A percentile compares a stretch with the other conserved stretches of the same genome.
phyloP scores from a whole-genome alignment of 2,888 invertebrate genomes.

The Gandaritis pyraliata region DNA sequence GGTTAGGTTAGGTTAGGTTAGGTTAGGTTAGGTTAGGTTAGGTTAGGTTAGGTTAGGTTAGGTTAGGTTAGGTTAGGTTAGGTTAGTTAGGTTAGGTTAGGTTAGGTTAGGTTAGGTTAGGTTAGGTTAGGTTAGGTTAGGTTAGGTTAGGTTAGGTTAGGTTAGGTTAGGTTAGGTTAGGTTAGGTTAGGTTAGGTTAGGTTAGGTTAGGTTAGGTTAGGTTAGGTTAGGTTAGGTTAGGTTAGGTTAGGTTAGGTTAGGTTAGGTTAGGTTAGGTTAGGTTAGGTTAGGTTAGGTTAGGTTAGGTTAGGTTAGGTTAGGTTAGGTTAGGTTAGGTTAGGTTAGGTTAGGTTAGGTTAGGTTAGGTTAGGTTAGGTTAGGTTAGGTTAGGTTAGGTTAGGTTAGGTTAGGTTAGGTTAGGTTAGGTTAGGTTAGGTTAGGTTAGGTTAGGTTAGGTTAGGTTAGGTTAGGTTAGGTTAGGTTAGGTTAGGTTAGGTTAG shows the following conservation, averaged over 20 bases:
- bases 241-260: conserved; percentile 39
- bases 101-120: conserved; percentile 21
- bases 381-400: conserved; percentile 28
- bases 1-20: conserved; percentile 15
- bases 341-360: conserved; percentile 35
- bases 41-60: conserved; percentile 19
- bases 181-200: conserved; percentile 35
- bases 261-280: conserved; percentile 13
- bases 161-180: conserved; percentile 13
- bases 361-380: conserved; percentile 34
- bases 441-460: too few relatives aligned
- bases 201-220: conserved; percentile 29
- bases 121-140: background rate
- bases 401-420: conserved; percentile 19
- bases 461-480: too few relatives aligned
- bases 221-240: conserved; percentile 35
- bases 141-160: background rate
- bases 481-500: too few relatives aligned
- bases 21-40: conserved; percentile 1
- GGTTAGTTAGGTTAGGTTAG: conserved; percentile 23
- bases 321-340: conserved; percentile 27
- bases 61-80: conserved; percentile 14
- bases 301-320: conserved; percentile 37
- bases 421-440: too few relatives aligned
- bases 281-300: conserved; percentile 36